Base-by-base conservation (phyloP, 2,797 vertebrate genomes). In the Gallinago stenura region DNA sequence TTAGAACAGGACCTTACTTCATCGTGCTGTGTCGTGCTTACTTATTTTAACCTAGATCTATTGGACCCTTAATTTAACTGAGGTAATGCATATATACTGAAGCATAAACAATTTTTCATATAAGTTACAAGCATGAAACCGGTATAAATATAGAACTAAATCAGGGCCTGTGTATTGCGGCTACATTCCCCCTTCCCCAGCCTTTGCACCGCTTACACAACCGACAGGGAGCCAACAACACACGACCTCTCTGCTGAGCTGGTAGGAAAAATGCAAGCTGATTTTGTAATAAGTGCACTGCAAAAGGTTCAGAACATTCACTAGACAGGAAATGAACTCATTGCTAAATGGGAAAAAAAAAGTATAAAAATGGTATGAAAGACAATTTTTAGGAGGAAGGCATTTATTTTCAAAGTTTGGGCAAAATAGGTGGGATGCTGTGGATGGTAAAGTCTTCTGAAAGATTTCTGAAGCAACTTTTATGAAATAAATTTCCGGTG, bases 381-480 rank as follows among this genome's bases (percentile, higher is more conserved):
- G 33, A 64, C 13, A 25, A 2, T 64, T 4, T 31, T 37, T 35
- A 26, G 45, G 28, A 68, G 22, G 17, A 56, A 33, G 8, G 2
- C 2, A 50, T 62, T 86, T 75, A 5, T 85, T 88, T 51, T 46
- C 26, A 56, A 68, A 64, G 19, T 66, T n/a, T 60, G n/a, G 35
- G 2, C 0, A 0, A 20, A 4, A 30, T 65, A 48, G 5, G 6
- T 31, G 10, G 43, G 45, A 39, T 56, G 8, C 4, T 50, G 12
- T 58, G 69, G 30, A 89, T 84, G 7, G 15, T 10, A 56, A 65
- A 76, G 37, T 1, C 19, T 87, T 84, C 33, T 66, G 28, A 73
- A 69, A 9, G 9, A 6, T 24, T 81, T 84, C 51, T 70, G 13
- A 64, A 87, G 13, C 10, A 81, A 51, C 24, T 73, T 80, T 28